These are phyloP conservation scores for Drosophila nr. perissopoda DNA, from an alignment of 2,888 invertebrate species.

Conservation along the genomic window DNA sequence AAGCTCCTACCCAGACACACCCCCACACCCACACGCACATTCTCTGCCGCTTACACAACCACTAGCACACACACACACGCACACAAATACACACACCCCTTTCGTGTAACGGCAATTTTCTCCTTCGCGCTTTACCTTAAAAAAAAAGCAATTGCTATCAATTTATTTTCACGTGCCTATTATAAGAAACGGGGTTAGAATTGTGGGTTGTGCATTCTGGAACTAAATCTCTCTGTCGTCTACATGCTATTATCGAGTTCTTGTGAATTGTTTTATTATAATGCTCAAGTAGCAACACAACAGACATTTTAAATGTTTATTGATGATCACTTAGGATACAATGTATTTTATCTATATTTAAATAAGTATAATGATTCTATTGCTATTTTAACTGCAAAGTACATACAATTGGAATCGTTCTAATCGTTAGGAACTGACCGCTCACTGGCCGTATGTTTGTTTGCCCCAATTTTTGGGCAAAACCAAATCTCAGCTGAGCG, in stretches of 20 bases:
- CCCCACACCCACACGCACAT: slow-evolving; percentile 18
- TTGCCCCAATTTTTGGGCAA: slow-evolving; percentile 44
- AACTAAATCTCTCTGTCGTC: slow-evolving; percentile 12
- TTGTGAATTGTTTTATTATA: slow-evolving; percentile 24
- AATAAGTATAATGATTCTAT: not conserved
- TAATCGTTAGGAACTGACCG: slow-evolving; percentile 18
- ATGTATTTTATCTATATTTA: not conserved
- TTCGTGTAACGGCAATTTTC: slow-evolving; percentile 59
- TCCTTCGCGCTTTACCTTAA: slow-evolving; percentile 44
- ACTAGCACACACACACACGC: not conserved
- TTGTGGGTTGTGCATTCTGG: slow-evolving; percentile 15
- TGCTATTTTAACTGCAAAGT: not conserved
- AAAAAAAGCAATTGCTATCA: slow-evolving; percentile 61
- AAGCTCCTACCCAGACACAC: slow-evolving; percentile 42
- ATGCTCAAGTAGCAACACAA: slow-evolving; percentile 16
- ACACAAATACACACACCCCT: slow-evolving; percentile 59
- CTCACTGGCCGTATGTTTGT: slow-evolving; percentile 9
- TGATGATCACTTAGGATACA: not conserved
- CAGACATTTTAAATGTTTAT: not conserved
- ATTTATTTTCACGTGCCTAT: slow-evolving; percentile 67
- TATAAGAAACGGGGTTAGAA: slow-evolving; percentile 44
- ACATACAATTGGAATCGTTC: slow-evolving; percentile 8
- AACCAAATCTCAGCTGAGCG: slow-evolving; percentile 66
- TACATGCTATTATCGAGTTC: slow-evolving; percentile 11
- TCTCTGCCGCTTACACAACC: not conserved